Percentiles rank a stretch among this genome's conserved stretches.
phyloP scores from a whole-genome alignment of 2,113 vertebrate species.

The Sorex fumeus region DNA sequence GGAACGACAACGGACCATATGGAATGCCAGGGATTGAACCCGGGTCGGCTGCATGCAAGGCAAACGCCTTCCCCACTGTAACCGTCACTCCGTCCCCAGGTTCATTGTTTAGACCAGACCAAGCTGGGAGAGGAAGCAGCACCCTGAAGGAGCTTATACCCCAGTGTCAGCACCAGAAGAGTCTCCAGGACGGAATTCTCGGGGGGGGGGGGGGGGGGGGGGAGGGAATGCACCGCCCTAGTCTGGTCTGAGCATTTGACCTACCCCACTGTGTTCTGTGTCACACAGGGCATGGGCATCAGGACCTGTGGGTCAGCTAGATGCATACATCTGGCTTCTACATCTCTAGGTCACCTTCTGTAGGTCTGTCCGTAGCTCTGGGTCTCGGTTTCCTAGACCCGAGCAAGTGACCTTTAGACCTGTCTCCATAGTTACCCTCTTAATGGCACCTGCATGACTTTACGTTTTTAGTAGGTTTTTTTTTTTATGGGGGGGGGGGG shows the following conservation, averaged over 20 bases:
- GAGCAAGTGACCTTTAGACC: not conserved
- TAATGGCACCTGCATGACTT: no score
- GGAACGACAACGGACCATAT: no score
- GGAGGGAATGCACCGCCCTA: rapidly evolving
- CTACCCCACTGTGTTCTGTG: rapidly evolving
- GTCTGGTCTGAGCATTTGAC: not conserved
- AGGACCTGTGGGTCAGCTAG: not conserved
- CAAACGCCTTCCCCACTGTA: no score
- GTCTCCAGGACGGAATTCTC: not conserved
- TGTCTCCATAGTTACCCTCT: not conserved
- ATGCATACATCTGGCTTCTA: not conserved
- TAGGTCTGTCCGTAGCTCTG: not conserved
- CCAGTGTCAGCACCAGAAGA: not conserved
- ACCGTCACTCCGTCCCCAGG: no score
- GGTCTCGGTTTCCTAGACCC: constrained; percentile 13
- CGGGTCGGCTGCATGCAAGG: no score
- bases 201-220: rapidly evolving
- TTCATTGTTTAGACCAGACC: not conserved
- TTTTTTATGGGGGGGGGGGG: no score
- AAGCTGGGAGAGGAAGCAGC: not conserved
- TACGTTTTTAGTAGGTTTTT: no score
- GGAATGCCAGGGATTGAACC: no score
- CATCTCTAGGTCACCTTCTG: no score
- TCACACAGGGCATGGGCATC: not conserved
- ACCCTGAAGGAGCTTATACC: not conserved